phyloP scores from a whole-genome alignment of 53 echinoderm and acorn worm species.

The Echinometra lucunter region DNA sequence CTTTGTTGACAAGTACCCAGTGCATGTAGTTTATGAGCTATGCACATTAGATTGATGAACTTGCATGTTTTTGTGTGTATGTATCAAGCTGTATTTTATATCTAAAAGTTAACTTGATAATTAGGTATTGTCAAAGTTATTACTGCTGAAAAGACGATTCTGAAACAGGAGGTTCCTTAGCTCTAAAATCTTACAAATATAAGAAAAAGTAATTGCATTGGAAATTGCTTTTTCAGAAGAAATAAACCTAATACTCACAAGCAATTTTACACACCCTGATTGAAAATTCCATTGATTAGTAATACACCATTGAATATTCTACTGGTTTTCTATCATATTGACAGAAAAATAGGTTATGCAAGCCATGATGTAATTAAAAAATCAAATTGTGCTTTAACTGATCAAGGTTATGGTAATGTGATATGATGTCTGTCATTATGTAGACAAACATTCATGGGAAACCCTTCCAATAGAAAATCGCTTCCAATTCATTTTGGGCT shows the following conservation, averaged over 20 bases:
- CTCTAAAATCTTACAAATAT: too few relatives aligned
- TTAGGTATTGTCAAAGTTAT: too few relatives aligned
- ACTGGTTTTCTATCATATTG: not conserved
- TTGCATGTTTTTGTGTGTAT: not conserved
- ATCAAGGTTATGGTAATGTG: constrained; percentile 4
- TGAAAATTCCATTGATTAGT: not conserved
- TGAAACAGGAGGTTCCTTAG: too few relatives aligned
- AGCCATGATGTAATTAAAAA: not conserved
- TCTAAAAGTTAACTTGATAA: too few relatives aligned
- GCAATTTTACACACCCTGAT: not conserved
- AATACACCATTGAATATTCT: not conserved
- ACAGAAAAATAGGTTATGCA: constrained; percentile 21
- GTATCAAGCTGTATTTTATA: too few relatives aligned
- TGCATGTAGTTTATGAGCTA: not conserved
- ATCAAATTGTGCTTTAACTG: not conserved
- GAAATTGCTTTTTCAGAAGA: too few relatives aligned
- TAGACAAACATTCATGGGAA: constrained; percentile 43
- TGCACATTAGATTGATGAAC: too few relatives aligned
- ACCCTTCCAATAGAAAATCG: constrained; percentile 53
- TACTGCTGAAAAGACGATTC: too few relatives aligned
- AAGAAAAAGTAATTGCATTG: too few relatives aligned
- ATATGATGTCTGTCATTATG: not conserved
- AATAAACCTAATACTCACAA: too few relatives aligned
- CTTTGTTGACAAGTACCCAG: not conserved
- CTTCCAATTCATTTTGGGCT: constrained; percentile 18